Evolutionary conservation across 2,888 invertebrate genomes (phyloP).

Genomic region (Polietes domitor): DNA sequence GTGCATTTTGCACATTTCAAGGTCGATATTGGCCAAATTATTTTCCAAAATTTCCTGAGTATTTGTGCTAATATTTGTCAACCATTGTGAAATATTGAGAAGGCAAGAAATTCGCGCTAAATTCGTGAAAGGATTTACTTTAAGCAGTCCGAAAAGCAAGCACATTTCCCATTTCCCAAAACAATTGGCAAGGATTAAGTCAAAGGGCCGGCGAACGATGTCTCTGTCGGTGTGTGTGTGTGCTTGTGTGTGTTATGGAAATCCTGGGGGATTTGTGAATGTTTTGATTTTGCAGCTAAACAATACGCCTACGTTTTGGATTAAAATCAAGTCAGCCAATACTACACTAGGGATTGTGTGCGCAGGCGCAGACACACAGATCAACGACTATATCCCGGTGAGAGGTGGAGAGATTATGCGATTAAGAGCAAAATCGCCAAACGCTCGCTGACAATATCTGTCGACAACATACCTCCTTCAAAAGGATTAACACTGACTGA

Average conservation of each 20-base stretch:
- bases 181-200: conserved; percentile 58
- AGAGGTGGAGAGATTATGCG: conserved; percentile 16
- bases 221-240: too few relatives aligned
- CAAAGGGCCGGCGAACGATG: conserved; percentile 22
- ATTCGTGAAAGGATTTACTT: conserved; percentile 1
- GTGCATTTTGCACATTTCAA: neutral
- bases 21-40: neutral
- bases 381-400: neutral
- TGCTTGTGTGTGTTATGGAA: conserved; percentile 30
- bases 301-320: conserved; percentile 59
- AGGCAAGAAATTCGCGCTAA: neutral
- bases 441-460: conserved; percentile 45
- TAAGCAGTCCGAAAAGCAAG: neutral
- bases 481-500: conserved; percentile 56
- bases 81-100: neutral
- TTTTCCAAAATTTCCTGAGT: neutral
- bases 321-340: conserved; percentile 41
- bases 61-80: neutral
- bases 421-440: conserved; percentile 12
- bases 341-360: neutral
- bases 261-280: conserved; percentile 45
- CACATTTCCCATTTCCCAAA: conserved; percentile 9
- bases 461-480: conserved; percentile 61
- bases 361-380: neutral
- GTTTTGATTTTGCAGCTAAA: conserved; percentile 62